Conservation (phyloP, 1,140 invertebrate genomes). For the Microplitis mediator region DNA sequence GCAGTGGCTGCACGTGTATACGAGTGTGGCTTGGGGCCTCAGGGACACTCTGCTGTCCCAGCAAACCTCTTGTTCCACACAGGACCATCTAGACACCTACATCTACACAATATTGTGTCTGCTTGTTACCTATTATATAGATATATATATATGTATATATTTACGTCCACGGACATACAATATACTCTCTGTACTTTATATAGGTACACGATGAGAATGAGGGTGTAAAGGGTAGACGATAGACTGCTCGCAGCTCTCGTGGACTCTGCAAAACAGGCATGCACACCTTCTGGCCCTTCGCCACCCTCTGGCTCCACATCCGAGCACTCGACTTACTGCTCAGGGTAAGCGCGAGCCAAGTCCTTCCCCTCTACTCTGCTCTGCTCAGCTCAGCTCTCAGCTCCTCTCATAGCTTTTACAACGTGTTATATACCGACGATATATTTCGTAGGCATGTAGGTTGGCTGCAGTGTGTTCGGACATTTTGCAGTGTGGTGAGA, state of each 20-base stretch:
- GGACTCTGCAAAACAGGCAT: neutral
- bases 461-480: conserved; percentile 28
- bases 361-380: neutral
- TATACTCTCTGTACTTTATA: too few species aligned
- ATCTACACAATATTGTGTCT: neutral
- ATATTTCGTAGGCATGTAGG: conserved; percentile 49
- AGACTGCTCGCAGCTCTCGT: neutral
- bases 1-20: conserved; percentile 25
- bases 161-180: neutral
- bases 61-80: conserved; percentile 28
- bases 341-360: conserved; percentile 8
- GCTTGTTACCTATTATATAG: too few species aligned
- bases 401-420: too few species aligned
- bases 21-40: conserved; percentile 34
- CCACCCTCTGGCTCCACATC: conserved; percentile 21
- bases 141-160: conserved; percentile 13
- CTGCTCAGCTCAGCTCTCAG: neutral
- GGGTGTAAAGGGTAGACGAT: conserved; percentile 4
- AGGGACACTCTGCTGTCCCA: conserved; percentile 39
- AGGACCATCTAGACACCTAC: conserved; percentile 12
- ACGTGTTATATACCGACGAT: conserved; percentile 43
- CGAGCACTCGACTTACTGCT: conserved; percentile 3
- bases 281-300: neutral
- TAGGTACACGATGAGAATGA: conserved; percentile 31
- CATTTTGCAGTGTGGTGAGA: neutral